Base-by-base conservation (phyloP, 2,797 vertebrate species). In the Pterois miles region DNA sequence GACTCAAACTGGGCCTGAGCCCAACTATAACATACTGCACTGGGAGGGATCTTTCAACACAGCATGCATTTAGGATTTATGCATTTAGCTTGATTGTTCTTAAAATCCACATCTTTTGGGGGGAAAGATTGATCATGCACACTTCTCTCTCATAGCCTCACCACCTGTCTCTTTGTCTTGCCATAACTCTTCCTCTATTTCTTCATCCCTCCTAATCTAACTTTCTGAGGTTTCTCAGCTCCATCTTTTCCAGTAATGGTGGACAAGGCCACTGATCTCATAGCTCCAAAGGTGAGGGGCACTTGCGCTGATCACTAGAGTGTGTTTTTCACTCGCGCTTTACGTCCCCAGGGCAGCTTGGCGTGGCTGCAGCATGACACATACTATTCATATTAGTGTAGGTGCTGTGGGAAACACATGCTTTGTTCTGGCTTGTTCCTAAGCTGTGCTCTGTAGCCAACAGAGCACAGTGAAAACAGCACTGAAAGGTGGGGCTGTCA, bases 371-470 rank as follows among this genome's bases (percentile, higher is more conserved):
- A 46, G 54, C 56, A 20, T 27, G 6, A 82, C 77, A 85, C 74
- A 81, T 53, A 77, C 70, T 68, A 66, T 70, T 64, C 71, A 85
- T 71, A 77, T 69, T 34, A 80, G 78, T 10, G 54, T 73, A 54
- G 70, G 78, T 3, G 43, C 69, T 85, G 78, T 92, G 88, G 81
- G 82, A 92, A 92, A 88, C 81, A 6, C 75, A 82, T 83, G 83
- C 73, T 86, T 84, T 92, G 90, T 92, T 89, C 72, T 56, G 81
- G 86, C 89, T 84, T 91, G 87, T 89, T 80, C 40, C 54, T 74
- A 57, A 72, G 78, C 27, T 67, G 22, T 65, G 59, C 33, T 82
- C 62, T 59, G 60, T 18, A 38, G 57, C 48, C 58, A 62, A 53
- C 8, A 14, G 27, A 77, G 71, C 23, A 6, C 13, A 62, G 22